Evolutionary conservation across 2,113 vertebrate species (phyloP).

Genomic region (Ailurus styani): DNA sequence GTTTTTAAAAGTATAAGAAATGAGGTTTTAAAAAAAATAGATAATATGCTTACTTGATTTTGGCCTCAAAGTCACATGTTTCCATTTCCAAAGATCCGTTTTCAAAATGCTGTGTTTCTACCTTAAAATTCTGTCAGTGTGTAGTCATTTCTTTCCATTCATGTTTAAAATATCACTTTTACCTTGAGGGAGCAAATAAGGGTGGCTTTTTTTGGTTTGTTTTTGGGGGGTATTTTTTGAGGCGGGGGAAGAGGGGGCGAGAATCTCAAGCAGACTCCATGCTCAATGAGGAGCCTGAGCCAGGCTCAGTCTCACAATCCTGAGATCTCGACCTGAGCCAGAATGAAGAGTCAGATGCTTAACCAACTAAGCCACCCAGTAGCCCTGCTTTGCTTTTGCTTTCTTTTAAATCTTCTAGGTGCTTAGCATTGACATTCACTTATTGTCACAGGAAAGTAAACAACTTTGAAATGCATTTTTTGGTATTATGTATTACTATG

Average conservation of each 20-base stretch:
- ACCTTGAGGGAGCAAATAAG: neutral
- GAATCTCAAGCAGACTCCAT: neutral
- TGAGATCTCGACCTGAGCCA: neutral
- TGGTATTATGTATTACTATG: no score
- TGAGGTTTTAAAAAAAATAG: neutral
- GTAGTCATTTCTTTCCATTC: neutral
- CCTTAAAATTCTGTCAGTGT: neutral
- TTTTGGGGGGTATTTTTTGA: neutral
- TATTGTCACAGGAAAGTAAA: neutral
- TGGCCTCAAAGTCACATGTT: neutral
- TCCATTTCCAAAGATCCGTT: neutral
- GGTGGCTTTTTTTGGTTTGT: neutral
- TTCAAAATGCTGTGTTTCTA: neutral
- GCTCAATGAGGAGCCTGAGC: neutral
- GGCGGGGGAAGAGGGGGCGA: neutral
- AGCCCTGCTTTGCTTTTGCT: neutral
- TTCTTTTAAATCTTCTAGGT: neutral
- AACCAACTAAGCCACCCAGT: neutral
- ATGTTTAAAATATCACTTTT: neutral
- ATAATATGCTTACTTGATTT: neutral
- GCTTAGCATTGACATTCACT: neutral
- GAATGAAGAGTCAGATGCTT: neutral
- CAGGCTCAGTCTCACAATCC: neutral
- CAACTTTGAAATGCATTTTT: neutral
- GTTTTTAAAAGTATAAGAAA: neutral